These are phyloP conservation scores for Charina bottae DNA, from an alignment of 2,113 vertebrate species.

Conservation along the genomic window DNA sequence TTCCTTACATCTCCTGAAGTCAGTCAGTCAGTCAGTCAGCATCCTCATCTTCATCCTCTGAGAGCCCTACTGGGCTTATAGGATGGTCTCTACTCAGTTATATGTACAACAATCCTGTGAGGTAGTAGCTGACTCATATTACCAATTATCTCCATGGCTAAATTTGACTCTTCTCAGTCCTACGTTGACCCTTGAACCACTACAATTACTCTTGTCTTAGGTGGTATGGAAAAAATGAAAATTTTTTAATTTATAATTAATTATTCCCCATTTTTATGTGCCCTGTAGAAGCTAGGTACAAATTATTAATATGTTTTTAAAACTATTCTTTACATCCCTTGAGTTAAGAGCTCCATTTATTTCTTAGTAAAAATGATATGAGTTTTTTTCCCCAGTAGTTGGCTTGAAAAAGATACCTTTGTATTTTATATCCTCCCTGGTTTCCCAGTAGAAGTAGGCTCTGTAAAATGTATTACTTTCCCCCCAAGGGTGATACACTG, in stretches of 20 bases:
- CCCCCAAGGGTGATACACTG: not conserved
- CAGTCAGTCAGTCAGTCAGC: not conserved
- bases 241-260: not conserved
- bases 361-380: not conserved
- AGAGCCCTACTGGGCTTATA: not conserved
- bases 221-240: not conserved
- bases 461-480: not conserved
- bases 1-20: not conserved
- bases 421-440: not conserved
- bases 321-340: not conserved
- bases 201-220: not conserved
- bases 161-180: not conserved
- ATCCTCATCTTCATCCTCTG: not conserved
- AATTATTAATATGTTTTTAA: not conserved
- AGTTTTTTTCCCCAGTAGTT: not conserved
- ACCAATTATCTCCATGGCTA: not conserved
- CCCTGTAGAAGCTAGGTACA: not conserved
- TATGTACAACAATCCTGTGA: not conserved
- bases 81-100: not conserved
- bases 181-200: not conserved
- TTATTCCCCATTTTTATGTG: not conserved
- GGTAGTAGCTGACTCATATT: not conserved
- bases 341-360: not conserved
- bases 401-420: not conserved
- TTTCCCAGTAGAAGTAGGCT: not conserved